Evolutionary conservation across 2,113 vertebrate genomes (phyloP), one percentile per base, ranked within the genome.

Genomic region (Hypanus sabinus): DNA sequence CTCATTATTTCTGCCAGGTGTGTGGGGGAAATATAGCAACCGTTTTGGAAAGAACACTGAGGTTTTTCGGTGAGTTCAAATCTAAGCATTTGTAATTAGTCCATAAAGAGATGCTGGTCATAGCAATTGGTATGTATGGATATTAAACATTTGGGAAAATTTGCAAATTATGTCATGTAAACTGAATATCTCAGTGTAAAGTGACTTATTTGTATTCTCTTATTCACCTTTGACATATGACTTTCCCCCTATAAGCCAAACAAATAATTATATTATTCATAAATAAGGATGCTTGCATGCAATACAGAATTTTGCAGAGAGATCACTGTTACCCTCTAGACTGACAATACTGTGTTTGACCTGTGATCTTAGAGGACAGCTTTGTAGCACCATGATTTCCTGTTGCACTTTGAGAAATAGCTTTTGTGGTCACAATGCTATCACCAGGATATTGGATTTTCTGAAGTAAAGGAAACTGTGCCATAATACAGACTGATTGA

Each of bases 201-300:
- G 71, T 93, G 71, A 55, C 91, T 75, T 93, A 24, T 36, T 38
- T 22, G 30, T 75, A 71, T 92, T 92, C 90, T 46, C 27, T 75
- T 55, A 27, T 27, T 24, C 36, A 55, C 65, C 70, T 38, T 71
- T 30, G 27, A 27, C 22, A 10, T 93, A 73, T 73, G 55, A 68
- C 73, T 30, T 38, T 30, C 22, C 33, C 2, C 38, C 70, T 16
- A 73, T 73, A 93, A 73, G 24, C 36, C 24, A 7, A 55, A 38
- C 46, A 46, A 73, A 73, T 93, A 93, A 93, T 93, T 16, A 30
- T 93, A 38, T 93, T 93, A 93, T 73, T 93, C 91, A 93, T 75
- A 38, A 75, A 55, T 75, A 75, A 93, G 27, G 24, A 55, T 73
- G 55, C 38, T 16, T 24, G 70, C 18, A 73, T 55, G 55, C 16